Base-by-base conservation (phyloP, 2,113 vertebrate species). In the Ia io region DNA sequence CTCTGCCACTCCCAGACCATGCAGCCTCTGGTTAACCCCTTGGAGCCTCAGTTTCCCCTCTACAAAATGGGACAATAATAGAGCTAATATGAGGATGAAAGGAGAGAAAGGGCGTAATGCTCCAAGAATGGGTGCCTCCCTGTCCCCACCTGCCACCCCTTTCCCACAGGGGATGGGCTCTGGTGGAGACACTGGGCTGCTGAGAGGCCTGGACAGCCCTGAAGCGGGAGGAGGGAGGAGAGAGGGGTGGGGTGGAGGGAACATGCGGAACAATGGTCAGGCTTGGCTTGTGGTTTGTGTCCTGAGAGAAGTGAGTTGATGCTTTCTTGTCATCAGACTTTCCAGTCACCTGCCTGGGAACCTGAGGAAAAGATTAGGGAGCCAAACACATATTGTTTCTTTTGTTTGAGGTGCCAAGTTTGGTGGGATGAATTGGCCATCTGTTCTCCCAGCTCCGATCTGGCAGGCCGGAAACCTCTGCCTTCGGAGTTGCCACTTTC, bases 251-350 rank as follows among this genome's bases (percentile, higher is more conserved):
- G 73, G 67, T 0, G 73, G 69, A 71, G 40, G n/a, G 53, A 65
- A 76, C 63, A 3, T 25, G 53, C 44, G 2, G 59, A 93, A 84
- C 42, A 96, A 87, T 87, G 91, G 88, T 44, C 23, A 82, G 96
- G 91, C 87, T 47, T 1, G 22, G 69, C 56, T 42, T 91, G 95
- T 32, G 74, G 67, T 85, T 96, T 96, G 96, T 88, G 92, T 92
- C 96, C 96, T 92, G 92, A 92, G 92, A 96, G 97, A 93, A 96
- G 87, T 32, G 77, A 97, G 98, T 91, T 78, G 94, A 97, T 9
- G 96, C 96, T 97, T 97, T 98, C 98, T 97, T 98, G 98, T 98
- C 98, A 98, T 98, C 98, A 98, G 97, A 98, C 97, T 97, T 98
- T 98, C 97, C 97, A 98, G 98, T 98, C 98, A 98, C 98, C 98